Evolutionary conservation across 2,113 vertebrate genomes (phyloP), one percentile per base, ranked within the genome.

Genomic region (Rhabdomys dilectus): DNA sequence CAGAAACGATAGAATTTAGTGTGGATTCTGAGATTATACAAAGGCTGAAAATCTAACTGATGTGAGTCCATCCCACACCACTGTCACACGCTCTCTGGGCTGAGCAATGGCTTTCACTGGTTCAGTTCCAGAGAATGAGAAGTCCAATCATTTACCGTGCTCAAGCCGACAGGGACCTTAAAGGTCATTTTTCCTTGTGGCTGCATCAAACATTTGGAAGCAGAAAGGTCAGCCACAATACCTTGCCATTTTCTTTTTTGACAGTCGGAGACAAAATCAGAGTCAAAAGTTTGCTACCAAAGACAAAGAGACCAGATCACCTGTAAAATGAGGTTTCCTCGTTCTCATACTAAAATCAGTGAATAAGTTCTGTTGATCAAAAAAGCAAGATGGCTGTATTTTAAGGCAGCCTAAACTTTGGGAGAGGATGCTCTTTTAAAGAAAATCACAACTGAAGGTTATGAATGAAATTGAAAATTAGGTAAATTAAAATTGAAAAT

Each of bases 241-340:
- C 86, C 95, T 93, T 96, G 94, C 94, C 93, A 93, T 95, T 97
- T 97, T 93, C 91, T 91, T 96, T 73, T 73, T 91, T 94, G 91
- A 94, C 86, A 94, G 77, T 68, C 60, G n/a, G 66, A 95, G 87
- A 91, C 82, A 96, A 95, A 91, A 29, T 68, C 9, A 91, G 87
- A 94, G 53, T 95, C 82, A 62, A 96, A 95, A 89, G 76, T 88
- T 77, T 94, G 60, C 94, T 42, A 58, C 85, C 91, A 81, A 92
- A 90, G 72, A 70, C 45, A 68, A 36, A 95, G 75, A 39, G 94
- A 48, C 7, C 17, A 66, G 58, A 88, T 34, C 58, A 85, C 56
- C 21, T 51, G 86, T 42, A 88, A 91, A 88, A 85, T 10, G 29
- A 19, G 48, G 72, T 86, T 12, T 62, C 78, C 82, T 87, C 60